Base-by-base conservation (phyloP, 1,140 invertebrate species). In the Chrysomallon squamiferum region DNA sequence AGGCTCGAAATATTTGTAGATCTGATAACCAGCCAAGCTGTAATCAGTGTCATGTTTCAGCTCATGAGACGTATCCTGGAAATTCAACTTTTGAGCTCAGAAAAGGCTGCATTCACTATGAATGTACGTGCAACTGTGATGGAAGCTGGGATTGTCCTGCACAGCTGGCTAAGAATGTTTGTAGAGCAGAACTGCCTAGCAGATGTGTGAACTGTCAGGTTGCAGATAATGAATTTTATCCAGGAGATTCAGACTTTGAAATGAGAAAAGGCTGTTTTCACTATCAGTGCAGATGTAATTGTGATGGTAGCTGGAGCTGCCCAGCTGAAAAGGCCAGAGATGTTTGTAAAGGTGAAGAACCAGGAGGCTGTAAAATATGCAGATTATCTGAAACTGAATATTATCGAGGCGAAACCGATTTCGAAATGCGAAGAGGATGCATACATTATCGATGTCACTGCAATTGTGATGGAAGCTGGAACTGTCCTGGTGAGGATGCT, bases 221-320 rank as follows among this genome's bases (percentile, higher is more conserved):
- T 13, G 63, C 68, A 20, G 58, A 65, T 2, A 66, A 45, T 29
- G 62, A 68, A 52, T 45, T 52, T 41, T 71, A 65, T 54, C 35
- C 35, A 27, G 68, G 68, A 11, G 62, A 65, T 20, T 67, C 66
- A 18, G 43, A 68, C 32, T 73, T 75, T 57, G 60, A 62, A n/a
- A 58, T 74, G 47, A 30, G 59, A 7, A 56, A 72, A 35, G 76
- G 64, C 6, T 78, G 76, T 43, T 57, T 72, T 27, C 65, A 72
- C 61, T 74, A 77, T 50, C 62, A 62, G 15, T 79, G 78, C 49
- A 56, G 60, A 38, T 79, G 77, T 58, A 72, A 75, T 56, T 77
- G 75, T 63, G 73, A 79, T 61, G 77, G 77, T 2, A 72, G 73
- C 50, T 79, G 75, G 71, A 54, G 29, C 5, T 79, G 77, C 62